Evolutionary conservation across 2,797 vertebrate species (phyloP).

Genomic region (Cygnus olor): DNA sequence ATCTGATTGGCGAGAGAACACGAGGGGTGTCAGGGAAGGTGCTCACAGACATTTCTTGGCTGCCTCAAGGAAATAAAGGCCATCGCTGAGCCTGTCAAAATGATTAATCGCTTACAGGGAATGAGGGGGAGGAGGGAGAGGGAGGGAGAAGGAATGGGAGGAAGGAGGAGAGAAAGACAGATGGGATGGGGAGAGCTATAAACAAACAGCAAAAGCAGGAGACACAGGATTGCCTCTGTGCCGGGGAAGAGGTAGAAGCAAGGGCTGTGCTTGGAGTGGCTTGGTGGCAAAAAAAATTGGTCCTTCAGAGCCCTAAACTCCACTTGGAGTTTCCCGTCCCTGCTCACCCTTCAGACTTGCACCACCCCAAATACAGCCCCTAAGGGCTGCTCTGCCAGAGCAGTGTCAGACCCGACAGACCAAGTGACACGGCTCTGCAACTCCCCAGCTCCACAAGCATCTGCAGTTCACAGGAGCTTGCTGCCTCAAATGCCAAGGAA

Average conservation of each 20-base stretch:
- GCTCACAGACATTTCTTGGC: slow-evolving; percentile 77
- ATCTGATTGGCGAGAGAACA: slow-evolving; percentile 69
- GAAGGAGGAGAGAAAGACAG: slow-evolving; percentile 65
- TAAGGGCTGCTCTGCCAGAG: background rate
- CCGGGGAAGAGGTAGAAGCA: background rate
- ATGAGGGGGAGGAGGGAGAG: slow-evolving; percentile 67
- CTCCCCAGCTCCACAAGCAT: background rate
- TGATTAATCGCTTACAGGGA: slow-evolving; percentile 78
- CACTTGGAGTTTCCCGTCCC: background rate
- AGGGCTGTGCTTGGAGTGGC: background rate
- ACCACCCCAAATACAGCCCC: background rate
- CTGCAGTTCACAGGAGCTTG: background rate
- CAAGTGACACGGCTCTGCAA: background rate
- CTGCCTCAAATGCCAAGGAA: slow-evolving; percentile 5
- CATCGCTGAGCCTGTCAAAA: slow-evolving; percentile 76
- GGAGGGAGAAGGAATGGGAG: slow-evolving; percentile 51
- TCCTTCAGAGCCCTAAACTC: background rate
- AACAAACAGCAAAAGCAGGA: slow-evolving; percentile 72
- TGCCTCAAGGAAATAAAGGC: slow-evolving; percentile 79
- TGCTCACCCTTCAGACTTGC: background rate
- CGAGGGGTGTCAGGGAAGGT: slow-evolving; percentile 71
- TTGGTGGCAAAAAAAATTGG: background rate
- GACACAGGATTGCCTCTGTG: slow-evolving; percentile 11
- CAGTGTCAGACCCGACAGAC: background rate
- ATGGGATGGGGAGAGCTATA: slow-evolving; percentile 64